Percentiles rank a stretch among this genome's conserved stretches.
phyloP scores from a whole-genome alignment of 2,797 vertebrate genomes.

The Catostomus latipinnis region DNA sequence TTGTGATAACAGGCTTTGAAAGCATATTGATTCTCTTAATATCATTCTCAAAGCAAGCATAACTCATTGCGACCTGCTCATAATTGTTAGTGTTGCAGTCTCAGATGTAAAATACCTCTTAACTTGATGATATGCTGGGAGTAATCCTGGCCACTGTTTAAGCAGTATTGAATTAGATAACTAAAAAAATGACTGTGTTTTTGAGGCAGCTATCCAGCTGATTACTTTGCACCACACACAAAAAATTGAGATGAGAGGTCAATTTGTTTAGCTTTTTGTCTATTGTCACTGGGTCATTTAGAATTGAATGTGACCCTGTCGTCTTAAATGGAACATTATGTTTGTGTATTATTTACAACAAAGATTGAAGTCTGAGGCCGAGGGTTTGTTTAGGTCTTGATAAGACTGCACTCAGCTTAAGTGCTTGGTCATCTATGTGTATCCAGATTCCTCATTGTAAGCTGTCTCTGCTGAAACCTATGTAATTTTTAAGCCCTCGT shows the following conservation, averaged over 20 bases:
- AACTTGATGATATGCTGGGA: constrained; percentile 41
- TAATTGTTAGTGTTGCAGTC: constrained; percentile 13
- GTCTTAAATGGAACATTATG: constrained; percentile 6
- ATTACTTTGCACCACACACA: constrained; percentile 7
- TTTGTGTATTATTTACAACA: not conserved
- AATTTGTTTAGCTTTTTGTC: constrained; percentile 17
- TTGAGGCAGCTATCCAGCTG: not conserved
- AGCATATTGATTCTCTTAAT: constrained; percentile 66
- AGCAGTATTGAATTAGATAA: constrained; percentile 68
- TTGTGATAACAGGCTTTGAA: constrained; percentile 70
- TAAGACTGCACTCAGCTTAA: constrained; percentile 9
- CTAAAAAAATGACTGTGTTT: constrained; percentile 64
- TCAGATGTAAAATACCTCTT: constrained; percentile 15
- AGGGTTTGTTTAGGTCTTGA: constrained; percentile 35
- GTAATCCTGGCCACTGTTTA: constrained; percentile 44
- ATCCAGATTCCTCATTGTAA: constrained; percentile 19
- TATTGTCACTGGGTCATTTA: constrained; percentile 6
- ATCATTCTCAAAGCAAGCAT: constrained; percentile 63
- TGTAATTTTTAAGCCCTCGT: constrained; percentile 31
- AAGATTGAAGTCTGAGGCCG: constrained; percentile 6
- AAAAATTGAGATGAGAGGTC: not conserved
- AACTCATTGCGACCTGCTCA: constrained; percentile 23
- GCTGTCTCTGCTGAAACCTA: constrained; percentile 20
- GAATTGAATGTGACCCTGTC: constrained; percentile 7
- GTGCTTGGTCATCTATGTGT: constrained; percentile 7